Conservation (phyloP, 2,797 vertebrate genomes). For the Sylvilagus floridanus region DNA sequence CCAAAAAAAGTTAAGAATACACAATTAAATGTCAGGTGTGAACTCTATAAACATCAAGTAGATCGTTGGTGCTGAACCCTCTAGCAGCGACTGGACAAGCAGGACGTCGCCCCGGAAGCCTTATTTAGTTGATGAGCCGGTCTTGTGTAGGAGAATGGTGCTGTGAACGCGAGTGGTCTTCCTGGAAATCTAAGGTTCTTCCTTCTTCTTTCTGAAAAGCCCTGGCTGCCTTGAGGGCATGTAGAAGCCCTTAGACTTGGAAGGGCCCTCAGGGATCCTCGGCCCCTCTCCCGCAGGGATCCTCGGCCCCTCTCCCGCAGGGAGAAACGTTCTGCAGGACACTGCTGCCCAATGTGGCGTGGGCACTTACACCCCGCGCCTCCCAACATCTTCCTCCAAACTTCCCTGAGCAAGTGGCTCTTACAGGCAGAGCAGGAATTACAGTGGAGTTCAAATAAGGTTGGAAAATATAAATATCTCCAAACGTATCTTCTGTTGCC, state of each 20-base stretch:
- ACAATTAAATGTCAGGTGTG: neutral
- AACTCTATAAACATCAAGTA: neutral
- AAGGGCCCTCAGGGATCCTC: neutral
- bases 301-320: neutral
- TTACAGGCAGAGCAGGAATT: neutral
- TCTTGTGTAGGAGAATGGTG: slow-evolving; percentile 5
- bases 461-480: neutral
- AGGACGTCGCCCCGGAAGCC: neutral
- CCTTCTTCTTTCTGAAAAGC: neutral
- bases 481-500: neutral
- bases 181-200: neutral
- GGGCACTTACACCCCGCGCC: neutral
- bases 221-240: neutral
- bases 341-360: neutral
- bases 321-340: neutral
- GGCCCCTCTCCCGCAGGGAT: neutral
- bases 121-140: neutral
- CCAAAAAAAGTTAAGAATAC: neutral
- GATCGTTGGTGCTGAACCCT: neutral
- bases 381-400: slow-evolving; percentile 12
- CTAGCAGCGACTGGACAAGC: neutral
- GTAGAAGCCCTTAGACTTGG: neutral
- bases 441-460: neutral
- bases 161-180: neutral
- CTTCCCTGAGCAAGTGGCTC: neutral